phyloP scores from a whole-genome alignment of 2,888 invertebrate species.

The Eumacrocentrus americanus region DNA sequence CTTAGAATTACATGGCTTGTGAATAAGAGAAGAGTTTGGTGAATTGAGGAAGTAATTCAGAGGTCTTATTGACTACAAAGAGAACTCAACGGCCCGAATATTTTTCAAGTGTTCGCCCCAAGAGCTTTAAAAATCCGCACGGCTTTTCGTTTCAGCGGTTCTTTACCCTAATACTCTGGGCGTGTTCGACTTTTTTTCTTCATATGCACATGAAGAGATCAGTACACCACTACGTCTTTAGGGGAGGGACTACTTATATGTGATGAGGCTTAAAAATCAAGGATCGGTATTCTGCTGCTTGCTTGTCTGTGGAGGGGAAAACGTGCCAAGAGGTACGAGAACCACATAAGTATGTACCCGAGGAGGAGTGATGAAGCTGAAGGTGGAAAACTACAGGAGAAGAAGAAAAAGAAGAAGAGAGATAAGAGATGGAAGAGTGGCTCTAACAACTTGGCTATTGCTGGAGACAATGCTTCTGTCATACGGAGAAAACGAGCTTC shows the following conservation, averaged over 20 bases:
- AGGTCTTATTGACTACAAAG: neutral
- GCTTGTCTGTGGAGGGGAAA: slow-evolving; percentile 23
- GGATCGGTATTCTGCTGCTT: slow-evolving; percentile 12
- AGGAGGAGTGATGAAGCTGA: slow-evolving; percentile 17
- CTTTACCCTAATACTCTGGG: slow-evolving; percentile 30
- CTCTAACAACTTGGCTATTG: neutral
- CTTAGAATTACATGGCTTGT: neutral
- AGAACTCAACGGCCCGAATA: neutral
- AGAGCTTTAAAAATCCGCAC: neutral
- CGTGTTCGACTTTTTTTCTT: no score
- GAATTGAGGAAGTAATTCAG: no score
- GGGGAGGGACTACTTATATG: no score
- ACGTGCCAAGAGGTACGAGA: slow-evolving; percentile 34
- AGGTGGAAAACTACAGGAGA: slow-evolving; percentile 18
- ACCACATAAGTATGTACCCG: slow-evolving; percentile 21
- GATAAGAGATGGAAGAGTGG: neutral
- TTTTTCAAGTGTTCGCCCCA: neutral
- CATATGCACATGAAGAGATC: neutral
- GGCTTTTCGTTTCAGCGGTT: slow-evolving; percentile 20
- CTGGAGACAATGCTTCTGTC: neutral
- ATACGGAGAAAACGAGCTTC: neutral
- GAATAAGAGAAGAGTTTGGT: no score
- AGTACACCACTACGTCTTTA: neutral
- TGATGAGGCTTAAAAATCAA: slow-evolving; percentile 16
- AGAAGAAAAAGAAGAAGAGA: slow-evolving; percentile 25